Evolutionary conservation across 2,888 invertebrate genomes (phyloP).

Genomic region (Tillus elongatus): DNA sequence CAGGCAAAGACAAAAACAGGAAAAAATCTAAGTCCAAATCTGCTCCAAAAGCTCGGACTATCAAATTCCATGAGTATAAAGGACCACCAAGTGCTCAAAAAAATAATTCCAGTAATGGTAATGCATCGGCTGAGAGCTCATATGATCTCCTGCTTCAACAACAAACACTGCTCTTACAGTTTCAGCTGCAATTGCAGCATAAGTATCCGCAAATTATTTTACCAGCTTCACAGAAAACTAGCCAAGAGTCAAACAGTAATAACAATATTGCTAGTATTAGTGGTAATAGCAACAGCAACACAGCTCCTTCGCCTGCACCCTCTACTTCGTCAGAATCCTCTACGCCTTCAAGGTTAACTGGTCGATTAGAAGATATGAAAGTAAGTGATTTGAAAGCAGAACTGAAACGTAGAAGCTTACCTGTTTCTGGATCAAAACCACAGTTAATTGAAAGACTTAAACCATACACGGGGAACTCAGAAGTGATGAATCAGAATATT

Average conservation of each 20-base stretch:
- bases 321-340: slow-evolving; percentile 39
- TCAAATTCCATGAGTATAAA: slow-evolving; percentile 96
- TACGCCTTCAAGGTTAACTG: slow-evolving; percentile 41
- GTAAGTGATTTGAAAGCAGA: slow-evolving; percentile 91
- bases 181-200: slow-evolving; percentile 73
- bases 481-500: slow-evolving; percentile 23
- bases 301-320: slow-evolving; percentile 39
- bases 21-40: slow-evolving; percentile 77
- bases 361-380: slow-evolving; percentile 89
- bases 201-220: slow-evolving; percentile 76
- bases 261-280: slow-evolving; percentile 20
- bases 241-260: slow-evolving; percentile 32
- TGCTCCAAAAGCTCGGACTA: slow-evolving; percentile 73
- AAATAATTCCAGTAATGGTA: slow-evolving; percentile 43
- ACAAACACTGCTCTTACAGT: slow-evolving; percentile 85
- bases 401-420: slow-evolving; percentile 84
- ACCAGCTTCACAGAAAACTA: slow-evolving; percentile 57
- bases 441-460: slow-evolving; percentile 87
- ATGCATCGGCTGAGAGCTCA: slow-evolving; percentile 61
- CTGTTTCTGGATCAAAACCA: slow-evolving; percentile 94
- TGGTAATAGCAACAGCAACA: slow-evolving; percentile 26
- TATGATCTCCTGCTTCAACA: slow-evolving; percentile 89
- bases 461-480: slow-evolving; percentile 49
- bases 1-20: slow-evolving; percentile 69
- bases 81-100: slow-evolving; percentile 61